Base-by-base conservation (phyloP, 2,113 vertebrate species). In the Ursus arctos region DNA sequence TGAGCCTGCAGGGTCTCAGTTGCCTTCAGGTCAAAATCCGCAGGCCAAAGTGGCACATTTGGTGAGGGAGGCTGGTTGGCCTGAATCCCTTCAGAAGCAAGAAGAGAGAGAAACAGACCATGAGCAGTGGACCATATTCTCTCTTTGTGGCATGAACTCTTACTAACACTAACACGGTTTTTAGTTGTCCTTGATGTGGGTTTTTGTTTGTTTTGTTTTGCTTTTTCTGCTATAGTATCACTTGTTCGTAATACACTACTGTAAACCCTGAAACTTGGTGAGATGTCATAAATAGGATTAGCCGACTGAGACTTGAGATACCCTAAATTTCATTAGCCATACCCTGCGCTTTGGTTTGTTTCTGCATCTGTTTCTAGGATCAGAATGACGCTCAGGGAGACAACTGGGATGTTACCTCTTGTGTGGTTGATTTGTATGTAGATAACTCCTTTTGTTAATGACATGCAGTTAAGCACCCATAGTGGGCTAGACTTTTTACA, bases 321-420 rank as follows among this genome's bases (percentile, higher is more conserved):
- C 55, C 19, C 13, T 53, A 83, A 91, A 82, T 40, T 85, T 49
- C 15, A 76, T 96, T 94, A 67, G 40, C 28, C 40, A 26, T 71
- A 71, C 19, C 16, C 61, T 76, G 43, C 8, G 71, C 33, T 94
- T 91, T 47, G 79, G 26, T 93, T 83, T 94, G 63, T 94, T 95
- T 90, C 83, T 84, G 67, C 21, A 19, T 94, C 63, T 94, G 40
- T 87, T 97, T 97, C 74, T 92, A 7, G 92, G 69, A 72, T 96
- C 57, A 95, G 72, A 97, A 85, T 81, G 31, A 90, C 14, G 2
- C 31, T 93, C 19, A 55, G 2, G 67, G 51, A 95, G 33, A 88
- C n/a, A 67, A 51, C 3, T 61, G 18, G 47, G 63, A 59, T 90
- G 36, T 91, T 74, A 90, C 47, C 33, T 65, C 9, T 8, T 59